Conservation (phyloP, 2,113 vertebrate species). For the Serinus canaria region DNA sequence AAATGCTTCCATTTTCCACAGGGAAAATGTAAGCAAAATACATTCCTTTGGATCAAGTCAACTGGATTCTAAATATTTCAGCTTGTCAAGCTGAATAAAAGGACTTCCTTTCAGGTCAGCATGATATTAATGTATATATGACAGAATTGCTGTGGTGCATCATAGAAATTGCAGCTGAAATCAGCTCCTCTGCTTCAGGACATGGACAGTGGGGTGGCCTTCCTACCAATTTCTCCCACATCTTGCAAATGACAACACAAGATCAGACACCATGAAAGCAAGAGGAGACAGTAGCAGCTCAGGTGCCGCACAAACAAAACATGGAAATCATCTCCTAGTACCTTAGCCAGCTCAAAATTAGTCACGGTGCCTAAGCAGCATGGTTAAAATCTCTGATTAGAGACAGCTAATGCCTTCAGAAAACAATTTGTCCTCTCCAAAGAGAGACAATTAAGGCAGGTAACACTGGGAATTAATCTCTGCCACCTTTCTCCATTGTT, state of each 20-base stretch:
- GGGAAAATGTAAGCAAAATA: constrained; percentile 52
- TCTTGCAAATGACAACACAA: background rate
- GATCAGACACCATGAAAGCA: background rate
- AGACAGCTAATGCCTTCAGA: background rate
- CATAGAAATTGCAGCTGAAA: background rate
- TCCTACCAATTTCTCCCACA: background rate
- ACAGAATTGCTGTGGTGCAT: background rate
- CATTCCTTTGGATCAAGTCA: constrained; percentile 22
- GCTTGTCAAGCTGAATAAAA: constrained; percentile 7
- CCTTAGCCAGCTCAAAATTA: background rate
- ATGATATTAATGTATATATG: background rate
- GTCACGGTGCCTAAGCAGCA: background rate
- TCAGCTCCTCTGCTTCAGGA: background rate
- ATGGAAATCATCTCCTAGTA: background rate
- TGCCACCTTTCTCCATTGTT: background rate
- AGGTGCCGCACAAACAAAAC: background rate
- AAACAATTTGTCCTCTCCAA: background rate
- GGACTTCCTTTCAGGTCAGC: background rate
- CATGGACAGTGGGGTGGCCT: fast-evolving
- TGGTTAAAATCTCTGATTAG: background rate
- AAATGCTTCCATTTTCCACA: constrained; percentile 29
- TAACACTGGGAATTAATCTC: background rate
- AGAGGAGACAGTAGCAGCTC: background rate
- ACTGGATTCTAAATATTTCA: constrained; percentile 27
- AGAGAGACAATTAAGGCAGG: background rate